These are phyloP conservation scores for Cryptocephalus primarius DNA, from an alignment of 2,888 invertebrate species.

Conservation along the genomic window DNA sequence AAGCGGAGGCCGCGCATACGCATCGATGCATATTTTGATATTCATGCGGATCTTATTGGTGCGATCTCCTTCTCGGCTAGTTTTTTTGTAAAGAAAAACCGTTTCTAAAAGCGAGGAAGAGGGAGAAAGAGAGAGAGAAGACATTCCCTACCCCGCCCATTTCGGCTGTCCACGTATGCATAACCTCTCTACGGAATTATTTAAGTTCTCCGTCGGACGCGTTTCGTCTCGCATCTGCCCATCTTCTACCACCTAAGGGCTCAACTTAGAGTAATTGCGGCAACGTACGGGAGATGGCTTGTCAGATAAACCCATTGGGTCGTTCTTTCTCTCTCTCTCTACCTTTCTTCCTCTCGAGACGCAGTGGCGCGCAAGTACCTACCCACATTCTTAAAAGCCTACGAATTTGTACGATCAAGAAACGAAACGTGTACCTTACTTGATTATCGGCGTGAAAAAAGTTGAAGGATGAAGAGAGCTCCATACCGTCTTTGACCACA, in stretches of 20 bases:
- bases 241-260: constrained; percentile 22
- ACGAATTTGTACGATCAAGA: too few relatives aligned
- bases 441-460: too few relatives aligned
- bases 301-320: constrained; percentile 30
- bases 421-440: too few relatives aligned
- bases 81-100: too few relatives aligned
- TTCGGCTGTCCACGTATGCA: neutral
- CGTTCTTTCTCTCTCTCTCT: constrained; percentile 5
- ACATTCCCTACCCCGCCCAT: constrained; percentile 13
- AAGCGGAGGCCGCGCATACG: constrained; percentile 10
- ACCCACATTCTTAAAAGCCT: too few relatives aligned
- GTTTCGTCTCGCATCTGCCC: constrained; percentile 11
- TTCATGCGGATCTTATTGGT: constrained; percentile 30
- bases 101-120: too few relatives aligned
- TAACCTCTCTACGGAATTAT: constrained; percentile 17
- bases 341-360: too few relatives aligned
- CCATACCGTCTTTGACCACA: too few relatives aligned
- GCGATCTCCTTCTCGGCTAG: constrained; percentile 9
- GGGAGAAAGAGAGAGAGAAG: too few relatives aligned
- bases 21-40: constrained; percentile 28
- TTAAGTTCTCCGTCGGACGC: constrained; percentile 10
- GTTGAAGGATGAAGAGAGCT: too few relatives aligned
- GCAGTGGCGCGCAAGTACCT: too few relatives aligned
- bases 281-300: constrained; percentile 30
- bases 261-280: constrained; percentile 32